These are phyloP conservation scores for Deilephila elpenor DNA, from an alignment of 2,888 invertebrate species.

Conservation along the genomic window DNA sequence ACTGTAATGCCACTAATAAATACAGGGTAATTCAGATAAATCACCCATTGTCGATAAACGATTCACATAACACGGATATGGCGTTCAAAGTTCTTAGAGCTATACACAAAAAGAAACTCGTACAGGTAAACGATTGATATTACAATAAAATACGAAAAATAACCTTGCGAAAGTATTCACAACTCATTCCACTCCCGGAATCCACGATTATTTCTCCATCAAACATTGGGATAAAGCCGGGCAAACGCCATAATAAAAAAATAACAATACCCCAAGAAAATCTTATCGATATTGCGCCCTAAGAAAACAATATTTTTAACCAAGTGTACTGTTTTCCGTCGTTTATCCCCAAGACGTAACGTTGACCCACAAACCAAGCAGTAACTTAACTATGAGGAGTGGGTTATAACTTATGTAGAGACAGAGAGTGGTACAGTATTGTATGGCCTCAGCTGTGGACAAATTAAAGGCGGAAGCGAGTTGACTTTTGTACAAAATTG, in stretches of 20 bases:
- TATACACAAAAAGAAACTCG: no score
- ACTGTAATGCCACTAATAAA: no score
- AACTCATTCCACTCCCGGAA: not conserved
- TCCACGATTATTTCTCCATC: not conserved
- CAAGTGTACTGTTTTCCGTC: slow-evolving; percentile 48
- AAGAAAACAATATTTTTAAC: slow-evolving; percentile 28
- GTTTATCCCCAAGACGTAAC: slow-evolving; percentile 71
- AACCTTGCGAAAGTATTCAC: not conserved
- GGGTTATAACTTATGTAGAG: slow-evolving; percentile 73
- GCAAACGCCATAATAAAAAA: slow-evolving; percentile 3
- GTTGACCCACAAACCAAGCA: slow-evolving; percentile 71
- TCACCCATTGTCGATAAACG: no score
- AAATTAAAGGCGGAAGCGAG: slow-evolving; percentile 42
- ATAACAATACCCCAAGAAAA: slow-evolving; percentile 1
- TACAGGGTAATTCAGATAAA: no score
- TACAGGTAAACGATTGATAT: no score
- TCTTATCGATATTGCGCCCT: slow-evolving; percentile 10
- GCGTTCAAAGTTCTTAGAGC: no score
- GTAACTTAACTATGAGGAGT: slow-evolving; percentile 69
- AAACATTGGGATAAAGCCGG: not conserved
- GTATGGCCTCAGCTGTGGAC: slow-evolving; percentile 49
- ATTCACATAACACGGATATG: no score
- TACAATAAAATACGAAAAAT: no score
- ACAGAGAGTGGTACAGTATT: slow-evolving; percentile 63
- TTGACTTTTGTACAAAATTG: not conserved